phyloP scores from a whole-genome alignment of 2,797 vertebrate species.

The Helostoma temminkii region DNA sequence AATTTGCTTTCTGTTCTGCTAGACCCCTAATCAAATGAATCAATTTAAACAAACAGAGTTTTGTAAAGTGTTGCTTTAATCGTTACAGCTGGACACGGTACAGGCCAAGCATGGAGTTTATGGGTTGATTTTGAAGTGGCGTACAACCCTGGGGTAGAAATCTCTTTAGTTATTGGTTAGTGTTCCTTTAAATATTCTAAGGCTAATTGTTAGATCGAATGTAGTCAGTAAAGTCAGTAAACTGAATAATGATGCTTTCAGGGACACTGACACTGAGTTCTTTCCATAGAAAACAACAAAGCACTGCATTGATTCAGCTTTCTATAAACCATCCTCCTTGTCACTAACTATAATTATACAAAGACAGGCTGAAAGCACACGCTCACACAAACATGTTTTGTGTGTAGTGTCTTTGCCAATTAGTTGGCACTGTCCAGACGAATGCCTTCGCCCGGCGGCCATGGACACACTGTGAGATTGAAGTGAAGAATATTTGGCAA shows the following conservation, averaged over 20 bases:
- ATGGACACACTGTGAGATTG: constrained; percentile 16
- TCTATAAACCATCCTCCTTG: neutral
- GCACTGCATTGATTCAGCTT: neutral
- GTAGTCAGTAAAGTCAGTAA: constrained; percentile 13
- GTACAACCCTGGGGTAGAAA: neutral
- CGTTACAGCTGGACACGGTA: too few relatives aligned
- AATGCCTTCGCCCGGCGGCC: constrained; percentile 9
- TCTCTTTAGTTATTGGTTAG: neutral
- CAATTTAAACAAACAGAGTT: too few relatives aligned
- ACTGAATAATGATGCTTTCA: constrained; percentile 9
- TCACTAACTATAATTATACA: neutral
- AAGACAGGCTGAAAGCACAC: neutral
- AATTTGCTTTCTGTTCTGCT: too few relatives aligned
- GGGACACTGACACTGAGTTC: neutral
- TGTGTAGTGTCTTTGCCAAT: constrained; percentile 35
- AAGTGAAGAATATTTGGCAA: constrained; percentile 38
- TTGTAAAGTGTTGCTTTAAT: too few relatives aligned
- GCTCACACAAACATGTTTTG: neutral
- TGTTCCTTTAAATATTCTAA: constrained; percentile 9
- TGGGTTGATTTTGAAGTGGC: neutral
- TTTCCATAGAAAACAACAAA: neutral
- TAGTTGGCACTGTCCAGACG: constrained; percentile 19
- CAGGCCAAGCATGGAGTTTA: neutral
- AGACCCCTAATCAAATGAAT: too few relatives aligned
- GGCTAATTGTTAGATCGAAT: neutral